phyloP scores from a whole-genome alignment of 2,113 vertebrate genomes.

The Poeciliopsis prolifica region DNA sequence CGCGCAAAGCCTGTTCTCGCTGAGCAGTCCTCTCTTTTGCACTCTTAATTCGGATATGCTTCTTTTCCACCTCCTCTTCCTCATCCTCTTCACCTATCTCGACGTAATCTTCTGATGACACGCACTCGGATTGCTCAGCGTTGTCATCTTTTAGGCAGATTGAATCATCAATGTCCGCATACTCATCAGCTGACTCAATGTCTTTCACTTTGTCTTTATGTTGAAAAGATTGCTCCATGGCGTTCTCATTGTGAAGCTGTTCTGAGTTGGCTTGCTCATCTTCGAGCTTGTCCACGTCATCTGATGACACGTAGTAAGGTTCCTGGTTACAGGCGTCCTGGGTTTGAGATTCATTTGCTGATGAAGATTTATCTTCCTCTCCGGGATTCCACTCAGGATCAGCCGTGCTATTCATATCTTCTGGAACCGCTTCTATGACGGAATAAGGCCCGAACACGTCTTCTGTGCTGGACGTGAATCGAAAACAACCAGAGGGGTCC shows the following conservation, averaged over 20 bases:
- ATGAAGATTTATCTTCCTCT: slow-evolving; percentile 56
- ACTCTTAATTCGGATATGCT: slow-evolving; percentile 70
- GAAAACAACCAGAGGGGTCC: slow-evolving; percentile 76
- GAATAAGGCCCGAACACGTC: slow-evolving; percentile 80
- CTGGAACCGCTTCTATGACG: slow-evolving; percentile 76
- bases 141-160: slow-evolving; percentile 69
- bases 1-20: slow-evolving; percentile 61
- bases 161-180: slow-evolving; percentile 78
- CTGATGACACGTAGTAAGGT: slow-evolving; percentile 76
- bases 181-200: slow-evolving; percentile 76
- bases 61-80: slow-evolving; percentile 70
- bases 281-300: slow-evolving; percentile 73
- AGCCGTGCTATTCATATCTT: slow-evolving; percentile 53
- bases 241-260: slow-evolving; percentile 29
- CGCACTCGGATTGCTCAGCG: slow-evolving; percentile 66
- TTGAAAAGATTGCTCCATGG: slow-evolving; percentile 25
- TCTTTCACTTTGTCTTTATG: slow-evolving; percentile 53
- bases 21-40: slow-evolving; percentile 73
- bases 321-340: slow-evolving; percentile 64
- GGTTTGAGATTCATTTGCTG: slow-evolving; percentile 34
- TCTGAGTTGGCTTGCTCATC: slow-evolving; percentile 61
- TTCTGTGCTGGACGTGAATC: slow-evolving; percentile 76
- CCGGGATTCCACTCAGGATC: slow-evolving; percentile 73
- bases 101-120: slow-evolving; percentile 82
- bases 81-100: slow-evolving; percentile 82